Evolutionary conservation across 2,888 invertebrate genomes (phyloP), one percentile per base, ranked within the genome.

Genomic region (Gonocerus acuteangulatus): DNA sequence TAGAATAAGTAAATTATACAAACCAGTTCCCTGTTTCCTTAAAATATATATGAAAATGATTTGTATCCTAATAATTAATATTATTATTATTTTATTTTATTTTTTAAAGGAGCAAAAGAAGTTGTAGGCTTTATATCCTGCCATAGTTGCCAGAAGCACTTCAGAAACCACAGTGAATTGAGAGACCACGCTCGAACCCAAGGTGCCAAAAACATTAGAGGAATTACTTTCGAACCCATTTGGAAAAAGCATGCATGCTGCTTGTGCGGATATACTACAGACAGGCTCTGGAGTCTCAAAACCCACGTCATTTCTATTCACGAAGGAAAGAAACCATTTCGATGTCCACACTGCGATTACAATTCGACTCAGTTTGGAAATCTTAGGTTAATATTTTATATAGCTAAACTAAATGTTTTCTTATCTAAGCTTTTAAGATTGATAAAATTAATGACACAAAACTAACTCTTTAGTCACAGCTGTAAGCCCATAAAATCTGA

Each of bases 201-300:
- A 11, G 39, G 39, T 2, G 13, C 21, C n/a, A 39, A 39, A 18
- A 32, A 42, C n/a, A 21, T 39, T 19, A 54, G 16, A 39, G 54
- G 39, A 11, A 39, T 22, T 16, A 19, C 19, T 13, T 9, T 19
- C 15, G 42, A 42, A 7, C 54, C 54, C 16, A 21, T 54, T 21
- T 54, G 54, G 54, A 54, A 42, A 39, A 54, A 39, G 39, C 54
- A 54, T 23, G 36, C 23, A 11, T 54, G 54, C 42, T 54, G 54
- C 42, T 22, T 54, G 18, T 54, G 54, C 42, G 54, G 54, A 22
- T 54, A 54, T 23, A 54, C 54, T 0, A 54, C 54, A 22, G 54
- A 54, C 22, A 39, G 39, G 22, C 36, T 54, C n/a, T 54, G 54
- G 54, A 54, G 54, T 15, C 39, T 54, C 2, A 54, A 54, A 22